Evolutionary conservation across 2,888 invertebrate genomes (phyloP).

Genomic region (Nomada fabriciana): DNA sequence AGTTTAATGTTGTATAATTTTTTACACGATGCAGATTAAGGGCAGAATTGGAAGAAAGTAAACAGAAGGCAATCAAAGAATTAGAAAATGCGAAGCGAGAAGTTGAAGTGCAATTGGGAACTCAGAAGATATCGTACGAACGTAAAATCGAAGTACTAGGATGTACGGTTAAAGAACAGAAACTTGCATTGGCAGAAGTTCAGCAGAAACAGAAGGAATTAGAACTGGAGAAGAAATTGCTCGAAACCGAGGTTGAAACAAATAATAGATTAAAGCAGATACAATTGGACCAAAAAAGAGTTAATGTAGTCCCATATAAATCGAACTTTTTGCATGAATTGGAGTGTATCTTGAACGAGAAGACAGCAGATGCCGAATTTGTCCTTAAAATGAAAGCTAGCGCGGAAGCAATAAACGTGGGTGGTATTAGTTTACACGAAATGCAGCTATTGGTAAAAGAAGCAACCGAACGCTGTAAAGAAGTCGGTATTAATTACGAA

Average conservation of each 20-base stretch:
- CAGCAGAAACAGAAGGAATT: slow-evolving; percentile 79
- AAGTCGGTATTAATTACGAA: slow-evolving; percentile 81
- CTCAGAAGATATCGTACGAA: slow-evolving; percentile 81
- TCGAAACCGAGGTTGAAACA: slow-evolving; percentile 83
- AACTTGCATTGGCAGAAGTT: slow-evolving; percentile 79
- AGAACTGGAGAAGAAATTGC: slow-evolving; percentile 80
- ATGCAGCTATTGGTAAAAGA: slow-evolving; percentile 82
- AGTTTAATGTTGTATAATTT: slow-evolving; percentile 9
- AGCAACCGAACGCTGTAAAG: slow-evolving; percentile 82
- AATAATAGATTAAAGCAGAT: slow-evolving; percentile 84
- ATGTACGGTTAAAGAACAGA: slow-evolving; percentile 80
- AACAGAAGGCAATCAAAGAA: slow-evolving; percentile 81
- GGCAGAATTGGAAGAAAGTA: slow-evolving; percentile 82
- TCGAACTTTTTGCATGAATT: slow-evolving; percentile 86
- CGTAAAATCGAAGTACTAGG: slow-evolving; percentile 80
- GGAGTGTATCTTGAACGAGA: slow-evolving; percentile 84
- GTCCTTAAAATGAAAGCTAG: slow-evolving; percentile 77
- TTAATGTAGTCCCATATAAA: slow-evolving; percentile 84
- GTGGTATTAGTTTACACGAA: slow-evolving; percentile 82
- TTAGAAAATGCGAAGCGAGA: slow-evolving; percentile 81
- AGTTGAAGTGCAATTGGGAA: slow-evolving; percentile 79
- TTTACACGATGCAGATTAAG: slow-evolving; percentile 73
- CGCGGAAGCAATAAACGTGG: slow-evolving; percentile 75
- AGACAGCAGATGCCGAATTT: slow-evolving; percentile 77
- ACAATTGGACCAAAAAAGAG: slow-evolving; percentile 82